phyloP scores from a whole-genome alignment of 92 coral and sea anemone genomes.

The Epizoanthus stellaris region DNA sequence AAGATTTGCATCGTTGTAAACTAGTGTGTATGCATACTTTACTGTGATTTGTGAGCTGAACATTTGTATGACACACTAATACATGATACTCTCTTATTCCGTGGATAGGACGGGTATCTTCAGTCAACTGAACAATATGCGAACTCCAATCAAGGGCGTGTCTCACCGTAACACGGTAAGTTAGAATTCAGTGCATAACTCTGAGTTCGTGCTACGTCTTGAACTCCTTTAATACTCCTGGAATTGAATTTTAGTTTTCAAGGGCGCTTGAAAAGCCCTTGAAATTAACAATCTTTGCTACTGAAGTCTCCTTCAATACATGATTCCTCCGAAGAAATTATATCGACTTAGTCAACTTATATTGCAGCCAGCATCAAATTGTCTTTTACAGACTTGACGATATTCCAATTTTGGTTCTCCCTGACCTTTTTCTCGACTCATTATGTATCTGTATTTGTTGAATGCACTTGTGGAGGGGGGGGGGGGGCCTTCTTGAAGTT shows the following conservation, averaged over 20 bases:
- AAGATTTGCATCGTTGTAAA: background rate
- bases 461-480: no score
- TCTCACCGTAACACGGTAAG: slow-evolving; percentile 70
- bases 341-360: no score
- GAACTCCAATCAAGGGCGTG: slow-evolving; percentile 60
- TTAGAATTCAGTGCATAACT: background rate
- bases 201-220: background rate
- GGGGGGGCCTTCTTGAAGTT: no score
- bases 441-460: no score
- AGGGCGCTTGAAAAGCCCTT: slow-evolving; percentile 8
- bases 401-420: no score
- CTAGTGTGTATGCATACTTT: background rate
- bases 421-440: no score
- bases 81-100: background rate
- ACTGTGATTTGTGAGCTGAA: background rate
- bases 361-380: no score
- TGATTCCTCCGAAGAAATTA: no score
- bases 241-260: slow-evolving; percentile 18
- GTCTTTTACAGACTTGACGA: no score
- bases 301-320: no score
- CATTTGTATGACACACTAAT: background rate
- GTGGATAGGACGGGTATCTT: slow-evolving; percentile 52
- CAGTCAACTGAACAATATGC: slow-evolving; percentile 44
- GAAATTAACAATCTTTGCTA: slow-evolving; percentile 3
- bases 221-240: background rate